phyloP scores from a whole-genome alignment of 2,797 vertebrate genomes.

The Manis javanica region DNA sequence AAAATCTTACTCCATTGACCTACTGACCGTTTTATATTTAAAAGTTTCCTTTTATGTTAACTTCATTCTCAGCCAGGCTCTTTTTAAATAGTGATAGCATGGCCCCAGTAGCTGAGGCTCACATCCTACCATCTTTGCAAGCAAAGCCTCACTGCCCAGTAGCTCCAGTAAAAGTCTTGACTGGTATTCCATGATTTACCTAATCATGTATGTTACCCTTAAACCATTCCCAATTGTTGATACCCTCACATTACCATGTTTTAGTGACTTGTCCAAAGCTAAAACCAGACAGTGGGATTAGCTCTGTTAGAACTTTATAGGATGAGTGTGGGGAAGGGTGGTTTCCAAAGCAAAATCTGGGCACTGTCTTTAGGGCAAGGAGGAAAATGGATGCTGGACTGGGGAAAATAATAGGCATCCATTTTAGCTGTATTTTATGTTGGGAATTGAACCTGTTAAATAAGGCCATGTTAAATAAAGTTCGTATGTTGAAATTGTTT shows the following conservation, averaged over 20 bases:
- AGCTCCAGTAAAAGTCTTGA: neutral
- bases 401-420: neutral
- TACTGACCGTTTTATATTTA: neutral
- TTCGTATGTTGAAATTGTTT: constrained; percentile 36
- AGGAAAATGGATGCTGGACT: neutral
- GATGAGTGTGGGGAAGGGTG: neutral
- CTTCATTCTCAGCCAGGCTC: neutral
- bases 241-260: neutral
- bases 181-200: neutral
- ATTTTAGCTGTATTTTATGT: neutral
- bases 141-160: neutral
- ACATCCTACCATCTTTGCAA: neutral
- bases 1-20: neutral
- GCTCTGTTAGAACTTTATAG: neutral
- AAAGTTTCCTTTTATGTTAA: neutral
- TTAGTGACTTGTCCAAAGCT: neutral
- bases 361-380: neutral
- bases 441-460: neutral
- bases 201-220: neutral
- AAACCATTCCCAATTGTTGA: neutral
- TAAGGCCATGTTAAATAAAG: neutral
- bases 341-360: neutral
- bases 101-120: neutral
- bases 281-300: neutral
- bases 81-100: neutral